These are phyloP conservation scores for Halcyon badia DNA, from an alignment of 2,797 vertebrate species.

Conservation along the genomic window DNA sequence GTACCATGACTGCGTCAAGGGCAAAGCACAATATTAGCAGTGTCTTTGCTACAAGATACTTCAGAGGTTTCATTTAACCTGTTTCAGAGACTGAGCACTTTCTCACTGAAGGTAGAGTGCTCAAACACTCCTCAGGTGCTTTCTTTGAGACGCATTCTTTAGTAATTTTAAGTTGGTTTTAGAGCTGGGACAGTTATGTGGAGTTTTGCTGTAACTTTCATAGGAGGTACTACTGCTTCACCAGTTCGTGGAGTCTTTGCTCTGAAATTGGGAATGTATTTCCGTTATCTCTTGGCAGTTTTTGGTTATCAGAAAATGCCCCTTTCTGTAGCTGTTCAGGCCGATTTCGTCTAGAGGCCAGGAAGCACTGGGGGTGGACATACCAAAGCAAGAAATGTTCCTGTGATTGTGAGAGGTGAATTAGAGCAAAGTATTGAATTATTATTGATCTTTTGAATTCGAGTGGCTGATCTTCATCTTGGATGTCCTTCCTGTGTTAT, in stretches of 20 bases:
- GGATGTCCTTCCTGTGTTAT: background rate
- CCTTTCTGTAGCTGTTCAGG: background rate
- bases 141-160: background rate
- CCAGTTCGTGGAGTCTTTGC: fast-evolving
- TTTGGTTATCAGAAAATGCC: background rate
- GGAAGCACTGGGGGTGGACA: background rate
- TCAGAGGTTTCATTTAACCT: no score
- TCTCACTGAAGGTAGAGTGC: background rate
- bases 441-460: background rate
- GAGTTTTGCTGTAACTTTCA: background rate
- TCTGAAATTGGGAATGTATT: background rate
- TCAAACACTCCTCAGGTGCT: background rate
- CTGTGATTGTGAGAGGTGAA: background rate
- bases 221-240: background rate
- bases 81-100: no score
- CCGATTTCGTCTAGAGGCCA: background rate
- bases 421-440: background rate
- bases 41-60: no score
- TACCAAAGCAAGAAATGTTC: background rate
- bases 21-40: background rate
- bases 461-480: background rate
- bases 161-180: background rate
- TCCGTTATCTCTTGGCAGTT: background rate
- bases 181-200: fast-evolving
- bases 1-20: background rate